Conservation (phyloP, 2,888 invertebrate species). For the Penaeus monodon region DNA sequence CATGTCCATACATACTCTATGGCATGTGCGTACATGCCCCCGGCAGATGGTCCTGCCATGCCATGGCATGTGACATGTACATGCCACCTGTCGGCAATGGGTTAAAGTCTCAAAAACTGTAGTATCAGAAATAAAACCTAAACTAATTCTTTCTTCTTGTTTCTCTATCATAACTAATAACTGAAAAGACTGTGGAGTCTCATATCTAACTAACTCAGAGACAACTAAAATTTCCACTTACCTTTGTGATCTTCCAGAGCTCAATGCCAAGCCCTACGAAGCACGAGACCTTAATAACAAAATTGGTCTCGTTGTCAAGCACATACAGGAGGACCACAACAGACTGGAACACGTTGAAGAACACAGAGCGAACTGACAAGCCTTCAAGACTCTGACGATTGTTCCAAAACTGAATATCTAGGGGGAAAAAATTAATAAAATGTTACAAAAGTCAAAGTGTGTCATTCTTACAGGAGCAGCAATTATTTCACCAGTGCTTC, state of each 20-base stretch:
- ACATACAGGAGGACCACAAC: conserved; percentile 95
- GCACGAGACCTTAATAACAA: conserved; percentile 93
- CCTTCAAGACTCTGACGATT: conserved; percentile 97
- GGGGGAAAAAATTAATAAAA: conserved; percentile 64
- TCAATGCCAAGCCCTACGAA: conserved; percentile 95
- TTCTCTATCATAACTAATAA: not conserved
- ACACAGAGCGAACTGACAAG: conserved; percentile 95
- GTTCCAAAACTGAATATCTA: conserved; percentile 99
- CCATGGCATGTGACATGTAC: too few relatives aligned
- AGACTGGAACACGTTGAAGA: conserved; percentile 98
- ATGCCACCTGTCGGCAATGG: too few relatives aligned
- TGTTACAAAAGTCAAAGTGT: conserved; percentile 25
- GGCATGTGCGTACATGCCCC: too few relatives aligned
- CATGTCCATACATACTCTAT: too few relatives aligned
- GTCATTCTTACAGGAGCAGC: not conserved
- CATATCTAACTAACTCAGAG: too few relatives aligned
- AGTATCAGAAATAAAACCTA: not conserved
- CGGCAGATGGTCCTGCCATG: too few relatives aligned
- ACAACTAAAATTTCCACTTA: conserved; percentile 66
- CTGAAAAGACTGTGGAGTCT: too few relatives aligned
- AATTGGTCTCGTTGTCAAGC: conserved; percentile 98
- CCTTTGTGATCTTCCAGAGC: conserved; percentile 98
- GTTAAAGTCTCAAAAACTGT: not conserved
- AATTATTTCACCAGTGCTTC: too few relatives aligned
- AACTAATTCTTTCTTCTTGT: not conserved